Conservation (phyloP, 1,140 invertebrate species). For the Campoletis sonorensis region DNA sequence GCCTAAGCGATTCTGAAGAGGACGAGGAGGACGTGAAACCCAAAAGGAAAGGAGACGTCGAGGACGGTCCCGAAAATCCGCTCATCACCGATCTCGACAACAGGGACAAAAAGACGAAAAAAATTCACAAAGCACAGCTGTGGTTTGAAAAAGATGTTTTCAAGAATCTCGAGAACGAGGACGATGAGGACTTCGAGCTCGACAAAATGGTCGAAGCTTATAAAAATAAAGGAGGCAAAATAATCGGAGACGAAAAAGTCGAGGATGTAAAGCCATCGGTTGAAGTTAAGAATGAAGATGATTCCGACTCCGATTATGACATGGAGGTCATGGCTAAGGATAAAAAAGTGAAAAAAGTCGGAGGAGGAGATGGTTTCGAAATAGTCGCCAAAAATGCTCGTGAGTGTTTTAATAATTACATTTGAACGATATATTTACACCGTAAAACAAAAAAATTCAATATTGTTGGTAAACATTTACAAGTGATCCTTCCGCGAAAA, state of each 20-base stretch:
- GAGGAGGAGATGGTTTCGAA: conserved; percentile 81
- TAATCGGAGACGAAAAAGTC: conserved; percentile 73
- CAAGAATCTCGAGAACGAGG: conserved; percentile 87
- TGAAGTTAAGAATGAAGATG: conserved; percentile 69
- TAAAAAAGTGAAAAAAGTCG: conserved; percentile 66
- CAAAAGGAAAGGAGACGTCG: conserved; percentile 69
- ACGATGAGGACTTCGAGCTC: conserved; percentile 91
- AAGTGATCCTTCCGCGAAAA: too few relatives aligned
- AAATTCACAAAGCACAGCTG: conserved; percentile 86
- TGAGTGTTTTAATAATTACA: conserved; percentile 59
- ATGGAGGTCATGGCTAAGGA: conserved; percentile 71
- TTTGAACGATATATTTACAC: background rate
- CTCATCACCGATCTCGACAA: conserved; percentile 90
- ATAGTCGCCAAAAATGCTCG: conserved; percentile 80
- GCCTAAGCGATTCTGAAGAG: conserved; percentile 77
- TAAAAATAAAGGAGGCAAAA: conserved; percentile 83
- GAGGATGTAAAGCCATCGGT: conserved; percentile 56
- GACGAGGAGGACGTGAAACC: conserved; percentile 69
- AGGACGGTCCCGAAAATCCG: conserved; percentile 81
- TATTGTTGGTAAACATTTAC: too few relatives aligned
- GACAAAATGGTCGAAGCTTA: conserved; percentile 86
- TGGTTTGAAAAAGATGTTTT: conserved; percentile 96
- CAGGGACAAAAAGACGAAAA: conserved; percentile 83
- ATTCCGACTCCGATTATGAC: conserved; percentile 81
- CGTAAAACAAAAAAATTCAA: too few relatives aligned